These are phyloP conservation scores for Triplophysa yarkandensis DNA, from an alignment of 2,797 vertebrate species.

Conservation along the genomic window DNA sequence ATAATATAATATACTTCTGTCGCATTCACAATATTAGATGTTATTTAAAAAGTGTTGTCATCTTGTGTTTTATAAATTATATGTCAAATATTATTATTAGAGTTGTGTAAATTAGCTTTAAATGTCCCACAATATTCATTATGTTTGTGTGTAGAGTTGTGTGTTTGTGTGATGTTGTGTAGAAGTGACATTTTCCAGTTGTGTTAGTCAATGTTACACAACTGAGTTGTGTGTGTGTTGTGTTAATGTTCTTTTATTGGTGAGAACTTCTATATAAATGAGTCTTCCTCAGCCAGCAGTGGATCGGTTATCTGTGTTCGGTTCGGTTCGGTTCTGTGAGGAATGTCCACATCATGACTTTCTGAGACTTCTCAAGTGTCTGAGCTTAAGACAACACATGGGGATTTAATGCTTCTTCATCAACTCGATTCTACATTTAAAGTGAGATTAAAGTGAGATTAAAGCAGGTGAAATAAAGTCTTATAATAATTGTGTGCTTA, in stretches of 20 bases:
- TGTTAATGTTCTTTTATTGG: constrained; percentile 64
- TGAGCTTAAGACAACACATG: not conserved
- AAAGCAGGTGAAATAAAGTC: not conserved
- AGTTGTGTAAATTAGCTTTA: no score
- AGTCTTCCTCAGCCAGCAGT: constrained; percentile 47
- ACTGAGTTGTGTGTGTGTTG: constrained; percentile 57
- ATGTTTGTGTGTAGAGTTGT: no score
- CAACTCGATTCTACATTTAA: not conserved
- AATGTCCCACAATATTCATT: no score
- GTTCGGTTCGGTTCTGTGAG: constrained; percentile 48
- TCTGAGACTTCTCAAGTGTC: not conserved
- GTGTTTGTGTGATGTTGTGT: constrained; percentile 15
- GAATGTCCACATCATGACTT: constrained; percentile 46
- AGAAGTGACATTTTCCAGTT: constrained; percentile 51
- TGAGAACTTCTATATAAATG: constrained; percentile 62
- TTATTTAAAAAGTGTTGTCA: not conserved
- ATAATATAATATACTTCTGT: no score
- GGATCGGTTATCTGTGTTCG: constrained; percentile 51
- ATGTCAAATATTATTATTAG: no score
- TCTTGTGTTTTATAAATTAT: not conserved
- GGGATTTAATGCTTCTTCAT: not conserved
- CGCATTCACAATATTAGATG: not conserved
- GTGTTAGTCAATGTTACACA: constrained; percentile 52
- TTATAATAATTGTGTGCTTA: no score
- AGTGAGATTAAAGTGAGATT: no score